A percentile compares a stretch with the other conserved stretches of the same genome.
These are phyloP conservation scores for Bothrops jararaca DNA, from an alignment of 2,113 vertebrate genomes.

Conservation along the genomic window DNA sequence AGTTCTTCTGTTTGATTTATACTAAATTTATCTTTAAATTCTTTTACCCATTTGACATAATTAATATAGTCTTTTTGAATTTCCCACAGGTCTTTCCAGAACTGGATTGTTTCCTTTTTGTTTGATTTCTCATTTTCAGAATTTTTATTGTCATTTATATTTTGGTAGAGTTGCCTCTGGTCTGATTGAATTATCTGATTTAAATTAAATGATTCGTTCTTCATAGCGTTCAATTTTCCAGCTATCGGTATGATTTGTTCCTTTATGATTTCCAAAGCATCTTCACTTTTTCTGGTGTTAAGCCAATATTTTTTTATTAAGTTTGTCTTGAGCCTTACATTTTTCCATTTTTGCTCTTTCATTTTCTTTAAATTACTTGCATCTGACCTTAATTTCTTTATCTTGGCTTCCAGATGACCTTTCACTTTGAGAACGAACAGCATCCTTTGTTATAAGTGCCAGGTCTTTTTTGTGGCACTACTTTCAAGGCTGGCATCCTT, in stretches of 20 bases:
- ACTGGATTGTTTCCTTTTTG: background rate
- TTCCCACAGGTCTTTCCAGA: background rate
- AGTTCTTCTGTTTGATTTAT: background rate
- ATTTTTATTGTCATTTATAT: background rate
- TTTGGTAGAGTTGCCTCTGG: background rate
- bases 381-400: background rate
- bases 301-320: background rate
- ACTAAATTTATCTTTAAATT: background rate
- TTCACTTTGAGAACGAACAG: background rate
- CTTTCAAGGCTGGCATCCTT: background rate
- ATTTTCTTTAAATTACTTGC: background rate
- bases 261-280: background rate
- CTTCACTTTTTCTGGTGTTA: background rate
- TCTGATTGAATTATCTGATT: background rate
- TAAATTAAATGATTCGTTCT: background rate
- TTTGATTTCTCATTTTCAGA: background rate
- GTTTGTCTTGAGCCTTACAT: background rate
- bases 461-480: background rate
- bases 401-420: background rate
- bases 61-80: background rate
- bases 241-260: background rate
- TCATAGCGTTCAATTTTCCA: background rate
- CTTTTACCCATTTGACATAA: background rate
- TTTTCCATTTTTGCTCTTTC: background rate
- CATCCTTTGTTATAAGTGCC: background rate